phyloP scores from a whole-genome alignment of 2,797 vertebrate genomes.

The Iguana delicatissima region DNA sequence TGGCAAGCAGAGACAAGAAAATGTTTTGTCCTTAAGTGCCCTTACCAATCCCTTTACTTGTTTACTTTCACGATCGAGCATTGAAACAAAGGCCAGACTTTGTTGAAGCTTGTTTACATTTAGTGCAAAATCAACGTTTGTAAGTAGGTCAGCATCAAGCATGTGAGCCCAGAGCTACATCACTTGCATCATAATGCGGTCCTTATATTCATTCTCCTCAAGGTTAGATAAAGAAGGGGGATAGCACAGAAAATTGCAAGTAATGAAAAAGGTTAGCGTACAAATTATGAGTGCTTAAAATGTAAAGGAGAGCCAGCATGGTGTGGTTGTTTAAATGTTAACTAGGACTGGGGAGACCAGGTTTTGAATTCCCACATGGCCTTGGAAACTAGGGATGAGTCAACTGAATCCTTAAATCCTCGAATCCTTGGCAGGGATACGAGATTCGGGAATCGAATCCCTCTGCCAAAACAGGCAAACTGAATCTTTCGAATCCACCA shows the following conservation, averaged over 20 bases:
- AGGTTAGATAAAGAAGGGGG: neutral
- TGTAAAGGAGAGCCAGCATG: neutral
- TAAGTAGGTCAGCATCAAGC: fast-evolving
- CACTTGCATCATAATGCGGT: neutral
- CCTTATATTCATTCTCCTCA: neutral
- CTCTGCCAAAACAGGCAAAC: too few species aligned
- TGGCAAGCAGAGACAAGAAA: slow-evolving; percentile 59
- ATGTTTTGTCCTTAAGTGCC: slow-evolving; percentile 11
- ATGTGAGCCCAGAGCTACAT: neutral
- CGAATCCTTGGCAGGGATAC: too few species aligned
- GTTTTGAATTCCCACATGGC: too few species aligned
- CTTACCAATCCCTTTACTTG: neutral
- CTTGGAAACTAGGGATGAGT: too few species aligned
- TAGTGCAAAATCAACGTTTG: neutral
- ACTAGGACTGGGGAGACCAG: too few species aligned
- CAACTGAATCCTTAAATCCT: too few species aligned
- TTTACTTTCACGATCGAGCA: slow-evolving; percentile 8
- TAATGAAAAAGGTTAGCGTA: neutral
- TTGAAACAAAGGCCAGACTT: slow-evolving; percentile 5
- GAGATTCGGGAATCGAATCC: too few species aligned
- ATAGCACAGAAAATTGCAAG: neutral
- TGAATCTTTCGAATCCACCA: too few species aligned
- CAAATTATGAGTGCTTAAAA: neutral
- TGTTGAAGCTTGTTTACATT: slow-evolving; percentile 15
- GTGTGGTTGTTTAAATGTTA: too few species aligned